Evolutionary conservation across 2,113 vertebrate genomes (phyloP).

Genomic region (Chaetodon trifascialis): DNA sequence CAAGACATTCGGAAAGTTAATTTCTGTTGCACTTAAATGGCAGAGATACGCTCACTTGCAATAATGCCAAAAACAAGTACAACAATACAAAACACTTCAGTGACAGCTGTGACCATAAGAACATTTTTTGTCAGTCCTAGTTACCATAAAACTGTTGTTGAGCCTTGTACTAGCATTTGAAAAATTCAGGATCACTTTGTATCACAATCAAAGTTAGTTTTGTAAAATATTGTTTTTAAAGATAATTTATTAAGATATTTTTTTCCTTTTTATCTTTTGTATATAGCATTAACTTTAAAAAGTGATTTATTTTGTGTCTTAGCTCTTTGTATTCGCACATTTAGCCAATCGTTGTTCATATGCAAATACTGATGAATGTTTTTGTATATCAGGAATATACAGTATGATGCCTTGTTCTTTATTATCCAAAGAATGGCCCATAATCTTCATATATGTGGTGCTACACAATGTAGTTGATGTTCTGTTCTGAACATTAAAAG

Average conservation of each 20-base stretch:
- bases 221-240: constrained; percentile 83
- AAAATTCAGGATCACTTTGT: constrained; percentile 77
- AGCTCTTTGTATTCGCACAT: constrained; percentile 78
- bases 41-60: constrained; percentile 50
- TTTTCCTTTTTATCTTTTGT: constrained; percentile 74
- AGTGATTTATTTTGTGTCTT: constrained; percentile 76
- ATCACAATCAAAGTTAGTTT: constrained; percentile 77
- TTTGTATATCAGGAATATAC: constrained; percentile 84
- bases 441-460: constrained; percentile 58
- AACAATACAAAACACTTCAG: constrained; percentile 57
- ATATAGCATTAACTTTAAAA: constrained; percentile 79
- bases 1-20: constrained; percentile 60
- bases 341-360: constrained; percentile 77
- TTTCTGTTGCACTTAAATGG: constrained; percentile 69
- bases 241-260: constrained; percentile 85
- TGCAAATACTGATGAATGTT: constrained; percentile 80
- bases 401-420: constrained; percentile 68
- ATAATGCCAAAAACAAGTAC: constrained; percentile 57
- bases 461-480: constrained; percentile 45
- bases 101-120: constrained; percentile 73
- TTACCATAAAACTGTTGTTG: constrained; percentile 63
- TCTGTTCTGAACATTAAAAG: constrained; percentile 52
- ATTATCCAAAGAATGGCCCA: constrained; percentile 75
- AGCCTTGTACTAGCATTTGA: constrained; percentile 66
- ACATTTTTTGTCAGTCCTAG: constrained; percentile 55